A percentile compares a stretch with the other conserved stretches of the same genome.
These are phyloP conservation scores for Rhyacichthys aspro DNA, from an alignment of 2,797 vertebrate species.

Conservation along the genomic window DNA sequence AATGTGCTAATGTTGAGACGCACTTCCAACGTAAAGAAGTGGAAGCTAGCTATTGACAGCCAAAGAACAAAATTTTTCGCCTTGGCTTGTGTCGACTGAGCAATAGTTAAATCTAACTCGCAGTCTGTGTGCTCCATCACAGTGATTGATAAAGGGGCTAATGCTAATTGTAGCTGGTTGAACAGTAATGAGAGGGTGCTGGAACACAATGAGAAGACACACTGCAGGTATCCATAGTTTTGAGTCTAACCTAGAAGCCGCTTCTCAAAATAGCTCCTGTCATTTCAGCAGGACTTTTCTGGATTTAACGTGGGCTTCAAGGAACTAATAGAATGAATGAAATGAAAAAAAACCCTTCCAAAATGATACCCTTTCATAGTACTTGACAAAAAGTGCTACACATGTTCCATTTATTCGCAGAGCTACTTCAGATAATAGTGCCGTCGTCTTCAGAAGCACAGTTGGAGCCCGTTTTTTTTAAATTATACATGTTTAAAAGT, in stretches of 20 bases:
- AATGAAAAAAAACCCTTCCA: too few species aligned
- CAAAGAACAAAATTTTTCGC: slow-evolving; percentile 27
- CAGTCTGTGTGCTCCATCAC: slow-evolving; percentile 43
- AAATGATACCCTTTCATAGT: too few species aligned
- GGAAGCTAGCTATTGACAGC: slow-evolving; percentile 39
- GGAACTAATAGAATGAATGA: too few species aligned
- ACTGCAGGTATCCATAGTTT: background rate
- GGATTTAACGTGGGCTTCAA: too few species aligned
- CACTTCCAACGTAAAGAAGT: slow-evolving; percentile 49
- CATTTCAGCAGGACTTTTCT: too few species aligned
- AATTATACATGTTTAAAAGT: background rate
- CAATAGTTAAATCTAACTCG: slow-evolving; percentile 18
- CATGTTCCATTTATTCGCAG: background rate
- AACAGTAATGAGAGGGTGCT: slow-evolving; percentile 53
- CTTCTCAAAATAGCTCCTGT: too few species aligned
- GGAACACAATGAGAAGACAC: too few species aligned
- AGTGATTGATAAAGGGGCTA: slow-evolving; percentile 43
- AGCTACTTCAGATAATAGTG: background rate
- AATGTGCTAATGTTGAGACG: slow-evolving; percentile 32
- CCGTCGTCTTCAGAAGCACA: background rate
- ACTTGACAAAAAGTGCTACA: background rate
- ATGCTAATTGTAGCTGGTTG: slow-evolving; percentile 60
- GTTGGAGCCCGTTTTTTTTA: background rate
- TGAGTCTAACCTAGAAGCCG: background rate
- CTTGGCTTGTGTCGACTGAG: slow-evolving; percentile 19